Percentiles rank a stretch among this genome's conserved stretches.
Conservation (phyloP, 2,113 vertebrate species). For the Charina bottae region DNA sequence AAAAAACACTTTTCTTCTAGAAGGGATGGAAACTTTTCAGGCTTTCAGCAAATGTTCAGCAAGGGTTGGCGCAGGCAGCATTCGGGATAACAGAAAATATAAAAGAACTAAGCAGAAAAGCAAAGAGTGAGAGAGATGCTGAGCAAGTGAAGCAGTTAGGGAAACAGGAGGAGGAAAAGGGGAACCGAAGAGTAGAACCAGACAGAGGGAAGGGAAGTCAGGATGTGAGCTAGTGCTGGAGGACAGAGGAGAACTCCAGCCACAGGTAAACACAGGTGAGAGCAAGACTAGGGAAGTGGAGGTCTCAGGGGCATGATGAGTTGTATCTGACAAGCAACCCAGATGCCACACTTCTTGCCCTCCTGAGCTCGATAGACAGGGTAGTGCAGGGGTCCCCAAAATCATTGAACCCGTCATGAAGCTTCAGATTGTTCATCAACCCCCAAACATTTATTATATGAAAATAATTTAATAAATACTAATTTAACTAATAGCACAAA, state of each 20-base stretch:
- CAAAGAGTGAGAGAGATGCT: too few species aligned
- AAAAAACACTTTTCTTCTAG: neutral
- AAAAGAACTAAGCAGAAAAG: neutral
- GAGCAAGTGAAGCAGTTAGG: too few species aligned
- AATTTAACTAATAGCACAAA: neutral
- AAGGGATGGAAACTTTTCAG: neutral
- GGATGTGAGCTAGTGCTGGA: too few species aligned
- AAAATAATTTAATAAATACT: neutral
- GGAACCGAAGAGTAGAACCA: too few species aligned
- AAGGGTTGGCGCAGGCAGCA: neutral
- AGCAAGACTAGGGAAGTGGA: too few species aligned
- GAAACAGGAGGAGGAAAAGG: too few species aligned
- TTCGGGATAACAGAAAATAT: neutral
- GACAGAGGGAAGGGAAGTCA: too few species aligned
- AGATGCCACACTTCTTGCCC: neutral
- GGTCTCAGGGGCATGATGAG: neutral
- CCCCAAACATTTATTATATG: neutral
- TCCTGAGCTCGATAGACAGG: neutral
- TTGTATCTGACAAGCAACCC: neutral
- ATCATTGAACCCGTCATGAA: neutral
- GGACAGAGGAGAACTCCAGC: too few species aligned
- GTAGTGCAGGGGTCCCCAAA: neutral
- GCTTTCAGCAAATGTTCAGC: neutral
- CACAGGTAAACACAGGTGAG: too few species aligned
- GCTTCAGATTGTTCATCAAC: neutral